Percentiles rank a stretch among this genome's conserved stretches.
These are phyloP conservation scores for Drosophila subobscura DNA, from an alignment of 1,140 invertebrate genomes.

Conservation along the genomic window DNA sequence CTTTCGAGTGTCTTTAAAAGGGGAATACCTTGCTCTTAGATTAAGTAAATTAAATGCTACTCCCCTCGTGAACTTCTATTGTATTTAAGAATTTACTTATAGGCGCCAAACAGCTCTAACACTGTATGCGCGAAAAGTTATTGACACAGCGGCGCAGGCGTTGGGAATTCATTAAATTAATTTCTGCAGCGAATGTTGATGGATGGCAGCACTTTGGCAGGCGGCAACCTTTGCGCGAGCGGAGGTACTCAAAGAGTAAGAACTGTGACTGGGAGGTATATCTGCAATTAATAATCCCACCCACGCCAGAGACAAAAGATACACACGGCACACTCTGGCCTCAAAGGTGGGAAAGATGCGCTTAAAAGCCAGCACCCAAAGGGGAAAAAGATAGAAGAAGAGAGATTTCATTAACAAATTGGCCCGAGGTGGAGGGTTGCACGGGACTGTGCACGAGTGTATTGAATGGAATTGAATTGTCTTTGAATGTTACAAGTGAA, in stretches of 20 bases:
- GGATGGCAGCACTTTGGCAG: conserved; percentile 23
- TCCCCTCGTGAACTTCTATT: neutral
- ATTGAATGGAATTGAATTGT: conserved; percentile 38
- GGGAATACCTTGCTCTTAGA: neutral
- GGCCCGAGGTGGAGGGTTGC: conserved; percentile 12
- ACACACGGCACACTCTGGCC: neutral
- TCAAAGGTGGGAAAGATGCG: neutral
- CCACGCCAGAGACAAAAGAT: neutral
- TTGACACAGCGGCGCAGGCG: conserved; percentile 8
- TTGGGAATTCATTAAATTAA: conserved; percentile 44
- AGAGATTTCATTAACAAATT: conserved; percentile 51
- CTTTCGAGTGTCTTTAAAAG: neutral
- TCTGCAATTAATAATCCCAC: conserved; percentile 44
- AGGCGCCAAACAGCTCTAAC: conserved; percentile 11
- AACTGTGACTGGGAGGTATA: conserved; percentile 1
- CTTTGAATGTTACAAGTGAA: conserved; percentile 3
- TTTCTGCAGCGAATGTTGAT: conserved; percentile 30
- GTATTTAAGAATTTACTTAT: conserved; percentile 13
- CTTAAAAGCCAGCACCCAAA: neutral
- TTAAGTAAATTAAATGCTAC: conserved; percentile 5
- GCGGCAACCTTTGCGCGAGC: too few relatives aligned
- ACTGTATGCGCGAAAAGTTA: conserved; percentile 19
- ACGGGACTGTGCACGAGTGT: conserved; percentile 11
- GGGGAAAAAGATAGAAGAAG: neutral
- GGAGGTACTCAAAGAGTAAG: too few relatives aligned